A percentile compares a stretch with the other conserved stretches of the same genome.
phyloP scores from a whole-genome alignment of 1,140 invertebrate genomes.

The Marisa cornuarietis region DNA sequence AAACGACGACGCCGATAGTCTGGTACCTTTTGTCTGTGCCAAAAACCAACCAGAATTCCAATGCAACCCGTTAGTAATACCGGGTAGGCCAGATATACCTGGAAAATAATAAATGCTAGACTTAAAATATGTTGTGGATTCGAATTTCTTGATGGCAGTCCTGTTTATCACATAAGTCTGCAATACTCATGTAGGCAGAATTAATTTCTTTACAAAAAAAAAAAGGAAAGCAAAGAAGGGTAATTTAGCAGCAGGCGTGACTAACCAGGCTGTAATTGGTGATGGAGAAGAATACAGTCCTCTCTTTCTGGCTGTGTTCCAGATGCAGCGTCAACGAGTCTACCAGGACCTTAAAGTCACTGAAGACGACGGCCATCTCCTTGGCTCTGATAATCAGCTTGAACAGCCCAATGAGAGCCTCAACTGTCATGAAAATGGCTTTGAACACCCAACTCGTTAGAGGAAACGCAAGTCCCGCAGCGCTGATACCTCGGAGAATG shows the following conservation, averaged over 20 bases:
- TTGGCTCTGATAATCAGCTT: neutral
- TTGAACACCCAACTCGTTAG: neutral
- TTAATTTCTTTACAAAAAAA: too few relatives aligned
- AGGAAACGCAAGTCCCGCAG: neutral
- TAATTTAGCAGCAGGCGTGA: too few relatives aligned
- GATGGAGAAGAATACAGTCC: neutral
- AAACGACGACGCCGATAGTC: neutral
- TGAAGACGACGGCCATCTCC: neutral
- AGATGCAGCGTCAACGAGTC: neutral
- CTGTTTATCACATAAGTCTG: too few relatives aligned
- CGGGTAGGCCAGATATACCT: conserved; percentile 14
- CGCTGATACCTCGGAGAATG: neutral
- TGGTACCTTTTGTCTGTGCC: neutral
- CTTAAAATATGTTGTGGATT: too few relatives aligned
- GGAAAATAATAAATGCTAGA: neutral
- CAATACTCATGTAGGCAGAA: too few relatives aligned
- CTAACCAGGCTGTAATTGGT: conserved; percentile 12
- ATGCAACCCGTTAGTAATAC: conserved; percentile 6
- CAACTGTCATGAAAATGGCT: neutral
- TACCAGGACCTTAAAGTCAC: conserved; percentile 1
- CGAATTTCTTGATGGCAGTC: too few relatives aligned
- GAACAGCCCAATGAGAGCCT: neutral
- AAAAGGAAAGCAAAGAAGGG: too few relatives aligned
- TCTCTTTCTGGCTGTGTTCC: conserved; percentile 1
- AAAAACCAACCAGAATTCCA: conserved; percentile 5